phyloP scores from a whole-genome alignment of 2,888 invertebrate species.

The Cylloceria caligata region DNA sequence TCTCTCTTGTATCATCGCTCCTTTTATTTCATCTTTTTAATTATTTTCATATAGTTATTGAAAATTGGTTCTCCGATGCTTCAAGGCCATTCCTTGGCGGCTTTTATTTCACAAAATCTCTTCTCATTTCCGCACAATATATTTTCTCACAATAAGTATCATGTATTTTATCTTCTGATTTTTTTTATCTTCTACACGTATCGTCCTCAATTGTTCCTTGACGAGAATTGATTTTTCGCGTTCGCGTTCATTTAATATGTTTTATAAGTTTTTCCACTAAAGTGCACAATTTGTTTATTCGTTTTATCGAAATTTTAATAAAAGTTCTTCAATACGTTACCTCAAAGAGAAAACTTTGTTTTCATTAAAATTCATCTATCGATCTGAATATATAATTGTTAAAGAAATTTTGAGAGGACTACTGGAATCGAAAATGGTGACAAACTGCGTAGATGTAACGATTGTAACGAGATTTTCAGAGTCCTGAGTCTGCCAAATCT shows the following conservation, averaged over 20 bases:
- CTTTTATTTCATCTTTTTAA: neutral
- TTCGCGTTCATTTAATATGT: neutral
- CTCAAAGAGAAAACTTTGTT: too few relatives aligned
- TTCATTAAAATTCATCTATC: too few relatives aligned
- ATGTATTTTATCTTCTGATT: neutral
- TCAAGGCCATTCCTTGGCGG: conserved; percentile 7
- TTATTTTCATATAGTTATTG: neutral
- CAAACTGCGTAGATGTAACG: too few relatives aligned
- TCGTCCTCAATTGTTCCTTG: neutral
- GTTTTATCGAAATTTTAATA: neutral
- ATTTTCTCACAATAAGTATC: conserved; percentile 4
- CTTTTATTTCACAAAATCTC: conserved; percentile 4
- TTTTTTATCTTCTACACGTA: neutral
- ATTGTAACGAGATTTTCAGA: too few relatives aligned
- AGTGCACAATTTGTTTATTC: too few relatives aligned
- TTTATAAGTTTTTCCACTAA: too few relatives aligned
- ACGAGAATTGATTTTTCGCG: neutral
- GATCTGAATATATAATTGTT: too few relatives aligned
- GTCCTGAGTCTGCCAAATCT: too few relatives aligned
- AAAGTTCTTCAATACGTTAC: neutral
- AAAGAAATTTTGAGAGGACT: too few relatives aligned
- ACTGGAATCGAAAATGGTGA: too few relatives aligned
- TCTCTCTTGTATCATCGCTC: neutral
- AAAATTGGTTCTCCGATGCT: conserved; percentile 20
- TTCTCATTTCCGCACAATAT: conserved; percentile 23